Base-by-base conservation (phyloP, 2,888 invertebrate species). In the Volucella bombylans region DNA sequence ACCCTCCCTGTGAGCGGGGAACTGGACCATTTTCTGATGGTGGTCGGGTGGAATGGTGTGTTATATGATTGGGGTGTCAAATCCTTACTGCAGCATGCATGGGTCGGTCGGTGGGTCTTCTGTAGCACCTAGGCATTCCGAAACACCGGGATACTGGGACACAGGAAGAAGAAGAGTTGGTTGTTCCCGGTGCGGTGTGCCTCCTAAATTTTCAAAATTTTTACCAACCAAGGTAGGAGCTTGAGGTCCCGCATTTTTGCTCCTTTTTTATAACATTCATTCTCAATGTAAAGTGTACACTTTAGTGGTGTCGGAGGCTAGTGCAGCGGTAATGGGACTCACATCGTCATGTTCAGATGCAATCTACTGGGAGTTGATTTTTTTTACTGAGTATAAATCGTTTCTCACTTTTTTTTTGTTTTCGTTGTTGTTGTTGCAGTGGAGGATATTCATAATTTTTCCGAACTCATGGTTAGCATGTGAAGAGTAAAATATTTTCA, bases 231-330 rank as follows among this genome's bases (percentile, higher is more conserved):
- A 23, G 23, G 65, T 65, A 45, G 50, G 57, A 57, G 59, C 61
- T 67, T 41, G 38, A 39, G 41, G 55, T 23, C 41, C 23, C 4
- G 23, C 23, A 59, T 64, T 47, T 67, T 55, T 41, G 14, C 38
- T 54, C 54, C 54, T 52, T 80, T 59, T 45, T 62, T 52, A 45
- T 50, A 47, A 67, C 69, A 74, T 79, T 59, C 68, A 81, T 77
- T 81, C 61, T 49, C 43, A 38, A 61, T 76, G 85, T 80, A 74
- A 74, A 85, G 55, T 73, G 85, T 67, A 77, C 64, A 85, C 85
- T 81, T 76, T 23, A 80, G 85, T 68, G 80, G 80, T 81, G 76
- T 79, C 61, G 50, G 64, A 55, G 47, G 18, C 45, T 71, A 43
- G 68, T 73, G 79, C 74, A 85, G 71, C 68, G 64, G 81, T 59